These are phyloP conservation scores for Ennomos fuscantarius DNA, from an alignment of 2,888 invertebrate species.

Conservation along the genomic window DNA sequence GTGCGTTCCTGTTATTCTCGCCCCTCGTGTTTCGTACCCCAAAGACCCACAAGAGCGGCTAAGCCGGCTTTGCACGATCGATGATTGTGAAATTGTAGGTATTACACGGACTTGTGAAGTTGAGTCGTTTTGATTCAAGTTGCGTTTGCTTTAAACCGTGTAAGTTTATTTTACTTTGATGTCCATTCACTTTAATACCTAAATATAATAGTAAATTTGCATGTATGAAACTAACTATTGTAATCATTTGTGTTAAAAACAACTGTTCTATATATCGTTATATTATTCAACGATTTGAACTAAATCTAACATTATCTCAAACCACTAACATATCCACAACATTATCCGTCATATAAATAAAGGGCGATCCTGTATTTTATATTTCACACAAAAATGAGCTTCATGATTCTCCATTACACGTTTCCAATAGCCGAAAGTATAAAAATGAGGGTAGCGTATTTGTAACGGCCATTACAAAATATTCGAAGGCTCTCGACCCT, in stretches of 20 bases:
- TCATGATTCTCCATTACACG: conserved; percentile 52
- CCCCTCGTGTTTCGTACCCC: conserved; percentile 51
- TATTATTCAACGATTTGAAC: not conserved
- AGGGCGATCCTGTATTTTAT: conserved; percentile 30
- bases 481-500: conserved; percentile 66
- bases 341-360: conserved; percentile 23
- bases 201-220: too few species aligned
- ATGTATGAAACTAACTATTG: too few species aligned
- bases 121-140: conserved; percentile 11
- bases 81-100: conserved; percentile 58
- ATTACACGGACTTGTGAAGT: conserved; percentile 45
- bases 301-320: conserved; percentile 5
- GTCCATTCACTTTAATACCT: too few species aligned
- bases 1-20: conserved; percentile 61
- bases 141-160: conserved; percentile 4
- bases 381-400: conserved; percentile 41
- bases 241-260: too few species aligned
- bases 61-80: conserved; percentile 72
- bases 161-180: not conserved
- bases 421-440: conserved; percentile 52
- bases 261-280: too few species aligned
- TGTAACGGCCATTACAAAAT: conserved; percentile 63
- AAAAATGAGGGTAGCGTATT: conserved; percentile 57
- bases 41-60: conserved; percentile 62
- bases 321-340: conserved; percentile 18